Percentiles rank a stretch among this genome's conserved stretches.
phyloP scores from a whole-genome alignment of 2,113 vertebrate species.

The Carlito syrichta region DNA sequence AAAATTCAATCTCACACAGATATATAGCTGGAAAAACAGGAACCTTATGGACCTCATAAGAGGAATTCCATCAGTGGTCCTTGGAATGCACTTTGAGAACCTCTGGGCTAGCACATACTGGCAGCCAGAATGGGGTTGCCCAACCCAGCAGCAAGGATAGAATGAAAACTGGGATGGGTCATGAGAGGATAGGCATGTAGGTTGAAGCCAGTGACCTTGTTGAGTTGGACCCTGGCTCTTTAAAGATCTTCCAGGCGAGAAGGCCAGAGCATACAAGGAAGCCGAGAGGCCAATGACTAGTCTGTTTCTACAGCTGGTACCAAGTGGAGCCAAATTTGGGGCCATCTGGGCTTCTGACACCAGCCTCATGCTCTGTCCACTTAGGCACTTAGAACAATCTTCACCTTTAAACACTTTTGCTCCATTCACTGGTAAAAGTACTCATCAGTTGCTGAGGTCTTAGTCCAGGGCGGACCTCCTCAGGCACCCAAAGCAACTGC shows the following conservation, averaged over 20 bases:
- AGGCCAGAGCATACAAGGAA: not conserved
- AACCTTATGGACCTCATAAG: not conserved
- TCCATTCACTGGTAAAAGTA: not conserved
- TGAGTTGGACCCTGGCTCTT: not conserved
- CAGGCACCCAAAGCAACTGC: not conserved
- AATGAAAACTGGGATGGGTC: not conserved
- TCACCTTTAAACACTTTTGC: not conserved
- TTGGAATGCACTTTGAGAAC: not conserved
- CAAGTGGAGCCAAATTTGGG: not conserved
- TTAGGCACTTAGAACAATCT: not conserved
- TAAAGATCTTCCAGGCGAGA: not conserved
- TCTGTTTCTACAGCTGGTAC: not conserved
- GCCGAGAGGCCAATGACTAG: not conserved
- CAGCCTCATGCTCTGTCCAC: not conserved
- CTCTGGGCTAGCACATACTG: no score
- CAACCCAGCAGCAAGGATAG: not conserved
- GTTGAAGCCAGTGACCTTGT: not conserved
- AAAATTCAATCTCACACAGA: not conserved
- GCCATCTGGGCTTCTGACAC: not conserved
- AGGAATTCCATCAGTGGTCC: not conserved
- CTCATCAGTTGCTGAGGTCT: not conserved
- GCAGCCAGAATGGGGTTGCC: not conserved
- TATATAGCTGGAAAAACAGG: not conserved
- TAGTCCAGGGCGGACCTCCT: not conserved
- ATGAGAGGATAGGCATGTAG: not conserved